Percentiles rank a stretch among this genome's conserved stretches.
These are phyloP conservation scores for Monopis laevigella DNA, from an alignment of 2,888 invertebrate genomes.

Conservation along the genomic window DNA sequence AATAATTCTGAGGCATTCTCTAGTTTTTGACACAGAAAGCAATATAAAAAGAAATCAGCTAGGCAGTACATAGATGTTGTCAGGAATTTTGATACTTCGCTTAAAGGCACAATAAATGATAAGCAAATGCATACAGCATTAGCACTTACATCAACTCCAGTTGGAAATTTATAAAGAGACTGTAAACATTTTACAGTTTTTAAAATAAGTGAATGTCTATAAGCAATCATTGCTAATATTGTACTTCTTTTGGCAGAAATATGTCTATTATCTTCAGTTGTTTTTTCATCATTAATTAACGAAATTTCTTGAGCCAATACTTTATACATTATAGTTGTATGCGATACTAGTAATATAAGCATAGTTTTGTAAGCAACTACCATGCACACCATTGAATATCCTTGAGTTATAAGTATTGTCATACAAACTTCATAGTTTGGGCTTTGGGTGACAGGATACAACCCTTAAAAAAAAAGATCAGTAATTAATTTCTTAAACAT, in stretches of 20 bases:
- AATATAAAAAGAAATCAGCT: constrained; percentile 45
- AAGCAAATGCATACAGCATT: constrained; percentile 42
- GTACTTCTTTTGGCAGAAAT: too few relatives aligned
- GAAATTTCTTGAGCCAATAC: constrained; percentile 23
- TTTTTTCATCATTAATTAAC: background rate
- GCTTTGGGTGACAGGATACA: constrained; percentile 31
- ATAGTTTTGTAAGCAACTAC: constrained; percentile 41
- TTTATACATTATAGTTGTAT: constrained; percentile 40
- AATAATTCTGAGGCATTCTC: constrained; percentile 42
- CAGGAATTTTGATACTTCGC: constrained; percentile 36
- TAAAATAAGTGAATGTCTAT: constrained; percentile 23
- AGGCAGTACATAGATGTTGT: constrained; percentile 42
- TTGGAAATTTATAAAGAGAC: constrained; percentile 37
- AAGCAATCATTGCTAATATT: background rate
- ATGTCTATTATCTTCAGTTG: background rate
- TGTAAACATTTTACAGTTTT: constrained; percentile 31
- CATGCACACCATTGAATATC: constrained; percentile 13
- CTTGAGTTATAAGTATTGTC: constrained; percentile 23
- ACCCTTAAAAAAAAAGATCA: constrained; percentile 27
- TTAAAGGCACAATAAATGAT: constrained; percentile 37
- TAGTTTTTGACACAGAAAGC: constrained; percentile 42
- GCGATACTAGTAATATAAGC: constrained; percentile 38
- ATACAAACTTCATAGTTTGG: constrained; percentile 39
- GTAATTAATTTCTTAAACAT: background rate
- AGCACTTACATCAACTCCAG: constrained; percentile 44